Evolutionary conservation across 2,113 vertebrate genomes (phyloP).

Genomic region (Etia nguti): DNA sequence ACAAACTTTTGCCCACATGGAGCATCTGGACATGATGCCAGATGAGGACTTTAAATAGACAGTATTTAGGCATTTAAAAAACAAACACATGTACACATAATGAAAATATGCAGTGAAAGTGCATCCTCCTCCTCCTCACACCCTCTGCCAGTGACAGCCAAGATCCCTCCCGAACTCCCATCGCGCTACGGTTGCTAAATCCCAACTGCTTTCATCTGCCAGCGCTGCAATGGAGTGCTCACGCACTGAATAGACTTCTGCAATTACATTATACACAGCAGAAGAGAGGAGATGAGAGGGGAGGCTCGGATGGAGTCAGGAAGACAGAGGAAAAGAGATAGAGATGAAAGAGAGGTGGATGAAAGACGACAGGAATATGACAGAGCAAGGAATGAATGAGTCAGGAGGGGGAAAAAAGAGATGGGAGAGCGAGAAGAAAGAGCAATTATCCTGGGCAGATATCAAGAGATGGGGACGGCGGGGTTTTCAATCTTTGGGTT

Average conservation of each 20-base stretch:
- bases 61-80: not conserved
- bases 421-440: not conserved
- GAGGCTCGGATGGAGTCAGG: conserved; percentile 15
- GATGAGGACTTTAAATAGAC: not conserved
- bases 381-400: not conserved
- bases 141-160: not conserved
- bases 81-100: not conserved
- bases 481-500: conserved; percentile 13
- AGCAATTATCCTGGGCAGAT: conserved; percentile 5
- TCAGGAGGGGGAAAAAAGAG: not conserved
- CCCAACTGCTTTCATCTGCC: conserved; percentile 24
- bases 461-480: not conserved
- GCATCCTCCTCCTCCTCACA: not conserved
- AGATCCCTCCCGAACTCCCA: not conserved
- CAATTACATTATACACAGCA: conserved; percentile 7
- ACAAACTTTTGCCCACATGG: not conserved
- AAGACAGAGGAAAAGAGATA: conserved; percentile 6
- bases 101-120: not conserved
- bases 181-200: not conserved
- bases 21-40: not conserved
- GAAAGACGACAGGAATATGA: conserved; percentile 15
- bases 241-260: conserved; percentile 1
- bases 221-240: not conserved
- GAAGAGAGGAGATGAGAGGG: not conserved
- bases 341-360: not conserved